phyloP scores from a whole-genome alignment of 2,797 vertebrate genomes.

The Sus cebifrons region DNA sequence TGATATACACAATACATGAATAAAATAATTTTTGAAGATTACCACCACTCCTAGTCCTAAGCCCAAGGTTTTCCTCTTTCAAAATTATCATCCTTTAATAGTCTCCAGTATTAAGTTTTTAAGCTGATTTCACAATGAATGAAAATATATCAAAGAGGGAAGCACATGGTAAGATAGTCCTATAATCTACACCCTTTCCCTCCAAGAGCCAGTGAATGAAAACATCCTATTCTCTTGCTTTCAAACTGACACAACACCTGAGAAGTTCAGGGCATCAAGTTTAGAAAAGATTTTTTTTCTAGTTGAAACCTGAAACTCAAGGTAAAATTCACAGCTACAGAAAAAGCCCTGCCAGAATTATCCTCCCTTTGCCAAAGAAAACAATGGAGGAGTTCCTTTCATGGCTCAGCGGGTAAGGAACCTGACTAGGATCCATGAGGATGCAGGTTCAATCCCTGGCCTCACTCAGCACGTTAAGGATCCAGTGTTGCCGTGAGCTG shows the following conservation, averaged over 20 bases:
- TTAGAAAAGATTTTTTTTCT: not conserved
- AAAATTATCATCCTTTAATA: not conserved
- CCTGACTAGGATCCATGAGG: too few species aligned
- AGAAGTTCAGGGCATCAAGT: not conserved
- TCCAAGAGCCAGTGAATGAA: not conserved
- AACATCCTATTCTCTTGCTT: not conserved
- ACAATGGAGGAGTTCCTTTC: too few species aligned
- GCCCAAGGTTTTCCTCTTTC: not conserved
- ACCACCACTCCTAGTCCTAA: not conserved
- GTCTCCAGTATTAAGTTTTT: not conserved
- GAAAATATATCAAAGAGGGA: not conserved
- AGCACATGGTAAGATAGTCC: not conserved
- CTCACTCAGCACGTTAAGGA: too few species aligned
- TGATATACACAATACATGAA: not conserved
- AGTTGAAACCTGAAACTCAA: slow-evolving; percentile 22
- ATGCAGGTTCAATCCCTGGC: too few species aligned
- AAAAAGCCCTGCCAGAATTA: not conserved
- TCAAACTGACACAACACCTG: not conserved
- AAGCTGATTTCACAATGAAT: slow-evolving; percentile 18
- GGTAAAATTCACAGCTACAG: slow-evolving; percentile 45
- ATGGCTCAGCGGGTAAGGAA: too few species aligned
- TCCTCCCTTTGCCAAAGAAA: not conserved
- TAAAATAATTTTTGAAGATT: not conserved
- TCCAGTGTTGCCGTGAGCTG: too few species aligned
- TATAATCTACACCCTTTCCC: not conserved